Percentiles rank a stretch among this genome's conserved stretches.
These are phyloP conservation scores for Leptestheria dahalacensis DNA, from an alignment of 1,140 invertebrate genomes.

Conservation along the genomic window DNA sequence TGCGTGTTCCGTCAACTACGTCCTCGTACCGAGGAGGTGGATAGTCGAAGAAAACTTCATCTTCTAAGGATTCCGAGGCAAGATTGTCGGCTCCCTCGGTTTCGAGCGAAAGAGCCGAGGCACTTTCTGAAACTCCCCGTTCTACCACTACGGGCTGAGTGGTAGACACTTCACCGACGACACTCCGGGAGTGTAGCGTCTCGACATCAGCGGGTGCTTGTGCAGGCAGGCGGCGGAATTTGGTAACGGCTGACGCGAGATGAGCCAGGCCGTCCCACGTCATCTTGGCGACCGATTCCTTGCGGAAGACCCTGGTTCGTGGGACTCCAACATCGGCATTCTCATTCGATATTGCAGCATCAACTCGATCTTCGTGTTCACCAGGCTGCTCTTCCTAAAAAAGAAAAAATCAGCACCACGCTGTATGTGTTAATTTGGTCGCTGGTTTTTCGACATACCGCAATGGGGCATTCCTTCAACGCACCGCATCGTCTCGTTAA, in stretches of 20 bases:
- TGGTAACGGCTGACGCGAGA: slow-evolving; percentile 44
- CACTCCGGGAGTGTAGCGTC: neutral
- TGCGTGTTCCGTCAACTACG: neutral
- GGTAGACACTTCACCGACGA: neutral
- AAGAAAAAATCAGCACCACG: neutral
- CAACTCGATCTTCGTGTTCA: neutral
- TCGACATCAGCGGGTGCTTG: neutral
- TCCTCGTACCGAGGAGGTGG: slow-evolving; percentile 3
- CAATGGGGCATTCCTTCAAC: neutral
- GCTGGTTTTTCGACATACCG: too few species aligned
- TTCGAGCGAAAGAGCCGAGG: neutral
- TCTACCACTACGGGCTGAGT: neutral
- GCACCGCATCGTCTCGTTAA: slow-evolving; percentile 31
- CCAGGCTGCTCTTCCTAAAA: neutral
- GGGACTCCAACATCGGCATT: neutral
- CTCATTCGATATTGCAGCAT: neutral
- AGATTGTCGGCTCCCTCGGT: neutral
- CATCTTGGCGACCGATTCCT: slow-evolving; percentile 48
- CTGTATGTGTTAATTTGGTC: too few species aligned
- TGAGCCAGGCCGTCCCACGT: slow-evolving; percentile 47
- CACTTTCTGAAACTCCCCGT: neutral
- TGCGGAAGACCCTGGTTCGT: neutral
- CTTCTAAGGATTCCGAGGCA: neutral
- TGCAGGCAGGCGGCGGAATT: neutral
- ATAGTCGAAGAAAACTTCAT: slow-evolving; percentile 6